These are phyloP conservation scores for Lucilia sericata DNA, from an alignment of 1,140 invertebrate species.

Conservation along the genomic window DNA sequence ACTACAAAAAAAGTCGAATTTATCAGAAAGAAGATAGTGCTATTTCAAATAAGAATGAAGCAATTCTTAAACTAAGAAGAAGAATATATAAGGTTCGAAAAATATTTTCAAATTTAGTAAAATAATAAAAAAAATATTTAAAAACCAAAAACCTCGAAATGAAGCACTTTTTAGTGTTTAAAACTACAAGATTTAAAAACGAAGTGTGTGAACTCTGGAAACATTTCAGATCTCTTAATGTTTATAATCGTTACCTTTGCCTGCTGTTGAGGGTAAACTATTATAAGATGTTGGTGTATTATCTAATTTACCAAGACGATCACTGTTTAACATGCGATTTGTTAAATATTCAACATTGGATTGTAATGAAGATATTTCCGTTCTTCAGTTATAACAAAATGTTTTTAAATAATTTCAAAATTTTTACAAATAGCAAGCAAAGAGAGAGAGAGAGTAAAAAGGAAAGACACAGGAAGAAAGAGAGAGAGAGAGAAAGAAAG, in stretches of 20 bases:
- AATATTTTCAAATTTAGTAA: too few relatives aligned
- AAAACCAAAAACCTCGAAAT: too few relatives aligned
- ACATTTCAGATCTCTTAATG: neutral
- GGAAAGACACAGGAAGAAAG: conserved; percentile 37
- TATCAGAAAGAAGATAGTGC: too few relatives aligned
- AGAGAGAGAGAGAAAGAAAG: conserved; percentile 50
- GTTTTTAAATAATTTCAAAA: neutral
- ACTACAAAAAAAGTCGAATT: too few relatives aligned
- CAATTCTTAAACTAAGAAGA: too few relatives aligned
- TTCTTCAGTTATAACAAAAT: conserved; percentile 59
- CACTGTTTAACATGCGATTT: conserved; percentile 68
- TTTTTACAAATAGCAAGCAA: neutral
- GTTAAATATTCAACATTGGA: conserved; percentile 71
- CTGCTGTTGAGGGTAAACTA: conserved; percentile 58
- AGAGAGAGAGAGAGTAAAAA: conserved; percentile 46
- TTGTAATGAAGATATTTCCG: conserved; percentile 72
- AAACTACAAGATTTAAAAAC: too few relatives aligned
- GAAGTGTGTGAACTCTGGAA: conserved; percentile 37
- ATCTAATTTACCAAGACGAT: conserved; percentile 64
- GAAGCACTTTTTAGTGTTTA: too few relatives aligned
- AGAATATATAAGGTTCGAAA: too few relatives aligned
- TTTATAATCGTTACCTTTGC: conserved; percentile 60
- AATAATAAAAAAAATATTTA: too few relatives aligned
- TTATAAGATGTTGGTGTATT: conserved; percentile 60
- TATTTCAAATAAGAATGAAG: too few relatives aligned